These are phyloP conservation scores for Tyto alba DNA, from an alignment of 2,113 vertebrate species.

Conservation along the genomic window DNA sequence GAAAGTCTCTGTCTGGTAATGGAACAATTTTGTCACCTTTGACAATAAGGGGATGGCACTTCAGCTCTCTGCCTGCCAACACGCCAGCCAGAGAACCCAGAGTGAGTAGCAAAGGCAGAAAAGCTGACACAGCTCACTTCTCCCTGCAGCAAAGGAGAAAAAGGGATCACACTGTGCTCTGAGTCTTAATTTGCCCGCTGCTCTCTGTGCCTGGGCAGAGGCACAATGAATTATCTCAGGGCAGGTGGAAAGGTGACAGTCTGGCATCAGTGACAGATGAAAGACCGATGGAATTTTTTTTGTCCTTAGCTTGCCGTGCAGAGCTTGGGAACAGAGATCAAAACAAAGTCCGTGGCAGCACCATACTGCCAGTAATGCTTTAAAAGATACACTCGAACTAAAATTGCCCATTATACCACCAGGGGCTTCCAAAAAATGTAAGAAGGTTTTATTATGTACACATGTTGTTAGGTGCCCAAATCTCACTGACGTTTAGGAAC, in stretches of 20 bases:
- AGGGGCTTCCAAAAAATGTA: neutral
- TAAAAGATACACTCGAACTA: neutral
- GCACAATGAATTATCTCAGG: neutral
- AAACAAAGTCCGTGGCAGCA: neutral
- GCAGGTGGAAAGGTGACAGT: neutral
- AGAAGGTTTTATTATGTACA: neutral
- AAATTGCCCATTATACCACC: neutral
- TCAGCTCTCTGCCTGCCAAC: neutral
- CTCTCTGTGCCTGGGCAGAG: neutral
- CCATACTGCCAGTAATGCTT: neutral
- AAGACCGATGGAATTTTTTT: neutral
- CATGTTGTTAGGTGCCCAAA: neutral
- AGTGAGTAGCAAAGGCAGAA: neutral
- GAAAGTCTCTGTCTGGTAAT: neutral
- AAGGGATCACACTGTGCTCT: neutral
- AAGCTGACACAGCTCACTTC: neutral
- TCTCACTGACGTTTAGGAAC: neutral
- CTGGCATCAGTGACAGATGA: neutral
- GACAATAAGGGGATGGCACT: neutral
- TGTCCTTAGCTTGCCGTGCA: neutral
- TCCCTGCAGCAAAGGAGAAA: neutral
- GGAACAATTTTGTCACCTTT: neutral
- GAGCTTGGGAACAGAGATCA: neutral
- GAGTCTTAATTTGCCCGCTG: neutral
- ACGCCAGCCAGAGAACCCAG: neutral